phyloP scores from a whole-genome alignment of 2,888 invertebrate genomes.

The Anodontia alba region DNA sequence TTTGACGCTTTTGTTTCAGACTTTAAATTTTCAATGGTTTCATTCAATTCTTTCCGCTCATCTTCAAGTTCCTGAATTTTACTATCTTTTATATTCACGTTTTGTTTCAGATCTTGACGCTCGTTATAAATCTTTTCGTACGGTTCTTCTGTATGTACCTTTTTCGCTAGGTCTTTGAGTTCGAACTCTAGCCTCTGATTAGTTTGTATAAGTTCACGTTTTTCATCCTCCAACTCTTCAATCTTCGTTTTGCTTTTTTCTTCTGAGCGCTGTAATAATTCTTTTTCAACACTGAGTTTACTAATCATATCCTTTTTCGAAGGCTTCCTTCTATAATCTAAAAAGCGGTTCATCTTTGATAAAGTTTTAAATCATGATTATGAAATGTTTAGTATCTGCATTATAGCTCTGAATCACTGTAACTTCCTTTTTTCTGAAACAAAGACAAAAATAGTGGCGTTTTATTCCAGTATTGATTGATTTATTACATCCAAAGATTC shows the following conservation, averaged over 20 bases:
- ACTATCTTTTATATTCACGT: slow-evolving; percentile 16
- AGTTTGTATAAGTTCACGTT: slow-evolving; percentile 9
- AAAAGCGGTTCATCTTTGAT: slow-evolving; percentile 15
- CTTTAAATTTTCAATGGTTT: slow-evolving; percentile 20
- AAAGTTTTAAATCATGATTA: no score
- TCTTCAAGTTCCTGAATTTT: slow-evolving; percentile 42
- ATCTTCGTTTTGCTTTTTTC: slow-evolving; percentile 25
- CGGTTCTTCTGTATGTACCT: slow-evolving; percentile 51
- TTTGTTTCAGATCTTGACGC: slow-evolving; percentile 38
- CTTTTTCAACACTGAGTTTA: slow-evolving; percentile 32
- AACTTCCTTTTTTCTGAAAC: no score
- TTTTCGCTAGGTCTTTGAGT: slow-evolving; percentile 41
- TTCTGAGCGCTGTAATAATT: slow-evolving; percentile 32
- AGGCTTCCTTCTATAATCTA: neutral
- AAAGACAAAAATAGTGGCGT: no score
- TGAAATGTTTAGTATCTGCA: no score
- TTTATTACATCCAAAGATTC: no score
- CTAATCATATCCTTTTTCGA: slow-evolving; percentile 32
- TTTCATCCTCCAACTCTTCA: slow-evolving; percentile 27
- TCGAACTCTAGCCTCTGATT: slow-evolving; percentile 29
- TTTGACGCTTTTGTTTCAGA: neutral
- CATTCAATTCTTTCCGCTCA: slow-evolving; percentile 26
- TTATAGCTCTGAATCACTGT: no score
- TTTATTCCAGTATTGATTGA: no score
- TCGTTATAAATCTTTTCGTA: slow-evolving; percentile 57